These are phyloP conservation scores for Phocides pigmalion DNA, from an alignment of 1,140 invertebrate species.

Conservation along the genomic window DNA sequence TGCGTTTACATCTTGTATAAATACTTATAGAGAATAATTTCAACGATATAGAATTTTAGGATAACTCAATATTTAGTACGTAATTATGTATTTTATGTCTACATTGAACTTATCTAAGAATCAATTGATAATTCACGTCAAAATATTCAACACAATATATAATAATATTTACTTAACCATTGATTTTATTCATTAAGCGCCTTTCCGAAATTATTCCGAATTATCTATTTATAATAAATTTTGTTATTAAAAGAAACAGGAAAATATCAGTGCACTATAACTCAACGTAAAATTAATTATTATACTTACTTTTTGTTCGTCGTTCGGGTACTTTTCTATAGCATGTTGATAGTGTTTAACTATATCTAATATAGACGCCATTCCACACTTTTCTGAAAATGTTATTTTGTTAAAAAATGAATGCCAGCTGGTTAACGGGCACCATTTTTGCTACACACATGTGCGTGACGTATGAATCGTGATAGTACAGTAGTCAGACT, in stretches of 20 bases:
- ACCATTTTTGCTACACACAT: slow-evolving; percentile 78
- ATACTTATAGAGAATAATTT: too few relatives aligned
- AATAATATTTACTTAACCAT: background rate
- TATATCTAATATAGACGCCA: slow-evolving; percentile 78
- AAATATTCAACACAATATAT: background rate
- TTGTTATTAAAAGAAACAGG: slow-evolving; percentile 5
- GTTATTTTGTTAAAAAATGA: slow-evolving; percentile 63
- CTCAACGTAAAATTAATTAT: slow-evolving; percentile 23
- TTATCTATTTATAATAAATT: background rate
- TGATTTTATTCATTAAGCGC: background rate
- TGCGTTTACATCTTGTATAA: too few relatives aligned
- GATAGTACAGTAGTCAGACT: slow-evolving; percentile 10
- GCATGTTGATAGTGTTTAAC: slow-evolving; percentile 86
- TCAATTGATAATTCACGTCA: background rate
- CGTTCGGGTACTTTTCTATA: slow-evolving; percentile 85
- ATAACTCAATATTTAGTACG: too few relatives aligned
- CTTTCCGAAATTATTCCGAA: background rate
- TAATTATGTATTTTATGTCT: background rate
- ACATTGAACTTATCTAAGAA: background rate
- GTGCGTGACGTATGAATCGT: slow-evolving; percentile 49
- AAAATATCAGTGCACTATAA: slow-evolving; percentile 28
- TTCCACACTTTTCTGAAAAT: slow-evolving; percentile 53
- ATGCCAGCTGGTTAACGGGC: slow-evolving; percentile 78
- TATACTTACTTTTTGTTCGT: slow-evolving; percentile 85
- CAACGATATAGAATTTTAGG: too few relatives aligned